phyloP scores from a whole-genome alignment of 2,113 vertebrate genomes.

The Lepidothrix coronata region DNA sequence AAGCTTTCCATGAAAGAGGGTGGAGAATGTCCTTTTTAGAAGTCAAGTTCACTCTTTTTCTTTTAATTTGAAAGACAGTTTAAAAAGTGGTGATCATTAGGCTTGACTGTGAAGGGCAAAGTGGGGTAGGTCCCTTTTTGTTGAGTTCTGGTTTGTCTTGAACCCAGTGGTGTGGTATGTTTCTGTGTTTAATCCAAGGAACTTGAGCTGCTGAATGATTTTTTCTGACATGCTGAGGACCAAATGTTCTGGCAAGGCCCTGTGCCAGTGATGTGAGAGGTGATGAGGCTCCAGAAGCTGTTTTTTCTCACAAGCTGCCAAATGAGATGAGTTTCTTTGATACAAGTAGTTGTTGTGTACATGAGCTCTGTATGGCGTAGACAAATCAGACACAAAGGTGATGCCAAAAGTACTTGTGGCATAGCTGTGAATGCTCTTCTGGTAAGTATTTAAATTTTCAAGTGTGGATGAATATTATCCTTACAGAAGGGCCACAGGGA shows the following conservation, averaged over 20 bases:
- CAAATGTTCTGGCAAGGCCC: slow-evolving; percentile 23
- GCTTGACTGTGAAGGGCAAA: background rate
- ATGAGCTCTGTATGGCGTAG: background rate
- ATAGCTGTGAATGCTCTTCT: background rate
- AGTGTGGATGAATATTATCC: background rate
- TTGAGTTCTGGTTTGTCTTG: background rate
- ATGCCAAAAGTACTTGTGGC: background rate
- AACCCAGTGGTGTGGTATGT: background rate
- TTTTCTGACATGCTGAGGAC: background rate
- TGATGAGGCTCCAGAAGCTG: slow-evolving; percentile 5
- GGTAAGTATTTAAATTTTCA: background rate
- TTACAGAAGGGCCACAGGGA: background rate
- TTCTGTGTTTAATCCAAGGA: background rate
- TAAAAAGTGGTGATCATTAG: background rate
- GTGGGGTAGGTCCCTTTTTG: background rate
- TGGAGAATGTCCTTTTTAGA: background rate
- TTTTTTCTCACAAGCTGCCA: background rate
- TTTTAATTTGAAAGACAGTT: background rate
- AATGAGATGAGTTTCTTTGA: background rate
- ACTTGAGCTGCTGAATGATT: background rate
- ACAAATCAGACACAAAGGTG: background rate
- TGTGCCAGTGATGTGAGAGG: background rate
- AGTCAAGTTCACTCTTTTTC: background rate
- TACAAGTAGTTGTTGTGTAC: background rate
- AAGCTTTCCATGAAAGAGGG: background rate